These are phyloP conservation scores for Operophtera brumata DNA, from an alignment of 2,888 invertebrate genomes.

Conservation along the genomic window DNA sequence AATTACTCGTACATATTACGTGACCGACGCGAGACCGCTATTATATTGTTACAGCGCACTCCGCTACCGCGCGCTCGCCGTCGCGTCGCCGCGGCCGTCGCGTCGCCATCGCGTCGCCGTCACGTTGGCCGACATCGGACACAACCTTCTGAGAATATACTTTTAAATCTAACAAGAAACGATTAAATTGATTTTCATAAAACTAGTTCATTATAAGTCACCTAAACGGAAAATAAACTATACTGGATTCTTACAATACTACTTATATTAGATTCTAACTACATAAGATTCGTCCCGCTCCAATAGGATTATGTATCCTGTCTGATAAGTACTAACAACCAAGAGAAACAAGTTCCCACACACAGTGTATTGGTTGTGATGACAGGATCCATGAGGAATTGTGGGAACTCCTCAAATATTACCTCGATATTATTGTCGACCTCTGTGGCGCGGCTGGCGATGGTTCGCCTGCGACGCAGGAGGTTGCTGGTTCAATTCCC, in stretches of 20 bases:
- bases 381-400: too few species aligned
- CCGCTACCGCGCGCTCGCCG: background rate
- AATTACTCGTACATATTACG: slow-evolving; percentile 16
- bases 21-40: slow-evolving; percentile 14
- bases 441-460: too few species aligned
- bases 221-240: background rate
- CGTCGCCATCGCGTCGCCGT: too few species aligned
- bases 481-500: too few species aligned
- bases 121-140: too few species aligned
- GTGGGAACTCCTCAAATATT: too few species aligned
- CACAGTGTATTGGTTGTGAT: too few species aligned
- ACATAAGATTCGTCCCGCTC: background rate
- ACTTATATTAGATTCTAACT: too few species aligned
- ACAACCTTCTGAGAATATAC: background rate
- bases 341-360: background rate
- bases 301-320: background rate
- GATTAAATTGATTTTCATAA: background rate
- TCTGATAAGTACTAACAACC: background rate
- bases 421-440: too few species aligned
- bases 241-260: too few species aligned
- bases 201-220: background rate
- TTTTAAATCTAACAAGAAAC: background rate
- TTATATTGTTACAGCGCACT: slow-evolving; percentile 25
- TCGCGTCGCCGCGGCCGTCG: too few species aligned
- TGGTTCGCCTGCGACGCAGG: too few species aligned